Conservation (phyloP, 2,797 vertebrate species). For the Esox masquinongy region DNA sequence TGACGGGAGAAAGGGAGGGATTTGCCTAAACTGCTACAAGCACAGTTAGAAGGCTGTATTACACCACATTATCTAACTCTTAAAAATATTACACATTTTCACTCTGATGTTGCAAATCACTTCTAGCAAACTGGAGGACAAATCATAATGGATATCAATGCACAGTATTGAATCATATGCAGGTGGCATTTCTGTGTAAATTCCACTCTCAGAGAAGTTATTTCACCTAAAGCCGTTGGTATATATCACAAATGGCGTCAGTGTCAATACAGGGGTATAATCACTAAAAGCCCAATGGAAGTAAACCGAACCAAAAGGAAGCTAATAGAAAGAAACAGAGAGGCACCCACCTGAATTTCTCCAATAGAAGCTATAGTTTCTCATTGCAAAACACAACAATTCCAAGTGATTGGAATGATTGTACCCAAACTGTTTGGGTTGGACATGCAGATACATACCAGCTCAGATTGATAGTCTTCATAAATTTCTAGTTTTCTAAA, state of each 20-base stretch:
- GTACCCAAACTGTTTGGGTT: neutral
- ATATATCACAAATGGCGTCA: neutral
- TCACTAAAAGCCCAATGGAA: too few relatives aligned
- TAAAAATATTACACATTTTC: constrained; percentile 23
- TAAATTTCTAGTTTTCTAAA: neutral
- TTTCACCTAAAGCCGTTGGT: neutral
- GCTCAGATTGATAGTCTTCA: constrained; percentile 10
- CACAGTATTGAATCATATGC: neutral
- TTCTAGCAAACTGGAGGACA: constrained; percentile 10
- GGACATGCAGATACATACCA: neutral
- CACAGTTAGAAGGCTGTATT: constrained; percentile 60
- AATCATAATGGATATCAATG: constrained; percentile 26
- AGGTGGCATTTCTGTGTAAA: neutral
- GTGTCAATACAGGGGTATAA: too few relatives aligned
- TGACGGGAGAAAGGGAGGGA: constrained; percentile 37
- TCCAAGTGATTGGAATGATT: too few relatives aligned
- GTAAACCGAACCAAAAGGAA: too few relatives aligned
- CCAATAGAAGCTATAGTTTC: too few relatives aligned
- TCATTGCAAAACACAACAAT: too few relatives aligned
- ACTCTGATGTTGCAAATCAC: constrained; percentile 24
- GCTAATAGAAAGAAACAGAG: too few relatives aligned
- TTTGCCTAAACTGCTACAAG: constrained; percentile 53
- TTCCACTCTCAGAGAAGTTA: neutral
- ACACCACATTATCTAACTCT: constrained; percentile 55
- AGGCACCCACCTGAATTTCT: too few relatives aligned